Conservation (phyloP, 1,140 invertebrate species). For the Drosophila nigromelanica region DNA sequence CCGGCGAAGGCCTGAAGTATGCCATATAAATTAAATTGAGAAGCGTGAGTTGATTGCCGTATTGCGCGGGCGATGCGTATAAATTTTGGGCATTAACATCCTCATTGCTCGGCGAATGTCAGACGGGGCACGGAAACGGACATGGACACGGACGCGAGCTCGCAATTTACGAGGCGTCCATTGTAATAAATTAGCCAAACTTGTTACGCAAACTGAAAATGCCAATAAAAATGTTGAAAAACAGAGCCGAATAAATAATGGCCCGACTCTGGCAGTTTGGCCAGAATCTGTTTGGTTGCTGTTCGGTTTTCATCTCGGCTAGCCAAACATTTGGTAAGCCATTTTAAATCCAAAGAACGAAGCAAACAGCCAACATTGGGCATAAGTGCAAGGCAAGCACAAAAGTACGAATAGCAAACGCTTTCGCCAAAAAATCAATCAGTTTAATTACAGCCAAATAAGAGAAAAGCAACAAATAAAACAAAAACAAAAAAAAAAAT, state of each 20-base stretch:
- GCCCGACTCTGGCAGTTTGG: conserved; percentile 1
- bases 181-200: conserved; percentile 72
- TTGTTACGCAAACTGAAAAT: conserved; percentile 68
- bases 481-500: background rate
- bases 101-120: conserved; percentile 54
- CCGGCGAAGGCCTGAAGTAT: background rate
- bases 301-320: background rate
- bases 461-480: background rate
- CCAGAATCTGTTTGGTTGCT: conserved; percentile 1
- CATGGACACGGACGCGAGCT: background rate
- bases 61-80: conserved; percentile 31
- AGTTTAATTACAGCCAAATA: conserved; percentile 49
- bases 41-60: conserved; percentile 55
- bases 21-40: conserved; percentile 65
- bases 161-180: conserved; percentile 61
- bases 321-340: conserved; percentile 17
- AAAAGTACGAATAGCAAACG: conserved; percentile 1
- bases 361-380: conserved; percentile 1
- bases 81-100: conserved; percentile 65
- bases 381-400: conserved; percentile 25
- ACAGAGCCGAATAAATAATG: conserved; percentile 59
- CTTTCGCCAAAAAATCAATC: conserved; percentile 49
- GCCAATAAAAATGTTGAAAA: conserved; percentile 72
- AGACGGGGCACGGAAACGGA: conserved; percentile 41
- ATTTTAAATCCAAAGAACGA: conserved; percentile 5